A percentile compares a stretch with the other conserved stretches of the same genome.
Evolutionary conservation across 2,113 vertebrate species (phyloP).

Genomic region (Podilymbus podiceps): DNA sequence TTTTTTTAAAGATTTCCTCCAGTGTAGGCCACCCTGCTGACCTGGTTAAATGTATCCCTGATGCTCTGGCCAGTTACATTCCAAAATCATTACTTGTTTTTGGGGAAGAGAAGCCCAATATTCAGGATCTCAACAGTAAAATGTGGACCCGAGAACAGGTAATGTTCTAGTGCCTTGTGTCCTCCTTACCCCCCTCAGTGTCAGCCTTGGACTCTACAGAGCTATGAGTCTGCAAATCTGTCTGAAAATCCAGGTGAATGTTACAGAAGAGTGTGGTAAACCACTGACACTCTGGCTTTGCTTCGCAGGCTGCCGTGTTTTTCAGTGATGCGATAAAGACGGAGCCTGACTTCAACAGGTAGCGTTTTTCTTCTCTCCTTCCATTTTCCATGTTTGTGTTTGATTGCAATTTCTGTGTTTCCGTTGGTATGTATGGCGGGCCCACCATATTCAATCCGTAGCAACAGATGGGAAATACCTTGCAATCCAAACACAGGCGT

Average conservation of each 20-base stretch:
- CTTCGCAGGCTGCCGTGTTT: constrained; percentile 45
- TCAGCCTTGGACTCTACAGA: neutral
- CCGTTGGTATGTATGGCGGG: neutral
- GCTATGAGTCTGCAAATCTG: neutral
- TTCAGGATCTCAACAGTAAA: constrained; percentile 59
- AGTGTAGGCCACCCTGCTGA: neutral
- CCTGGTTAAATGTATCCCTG: constrained; percentile 35
- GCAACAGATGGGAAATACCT: neutral
- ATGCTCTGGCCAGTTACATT: constrained; percentile 25
- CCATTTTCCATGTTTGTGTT: neutral
- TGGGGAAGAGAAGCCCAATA: neutral
- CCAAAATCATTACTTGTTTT: constrained; percentile 44
- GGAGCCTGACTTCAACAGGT: constrained; percentile 58
- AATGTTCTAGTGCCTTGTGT: neutral
- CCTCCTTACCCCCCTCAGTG: neutral
- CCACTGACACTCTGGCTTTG: neutral
- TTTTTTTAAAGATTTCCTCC: constrained; percentile 21
- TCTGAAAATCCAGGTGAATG: neutral
- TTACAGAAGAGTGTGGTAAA: neutral
- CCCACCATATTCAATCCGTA: neutral
- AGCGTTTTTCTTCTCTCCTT: neutral
- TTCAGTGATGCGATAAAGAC: neutral
- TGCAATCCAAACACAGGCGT: neutral
- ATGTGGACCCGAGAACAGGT: constrained; percentile 54
- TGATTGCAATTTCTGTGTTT: neutral